These are phyloP conservation scores for Megathymus violae DNA, from an alignment of 1,140 invertebrate species.

Conservation along the genomic window DNA sequence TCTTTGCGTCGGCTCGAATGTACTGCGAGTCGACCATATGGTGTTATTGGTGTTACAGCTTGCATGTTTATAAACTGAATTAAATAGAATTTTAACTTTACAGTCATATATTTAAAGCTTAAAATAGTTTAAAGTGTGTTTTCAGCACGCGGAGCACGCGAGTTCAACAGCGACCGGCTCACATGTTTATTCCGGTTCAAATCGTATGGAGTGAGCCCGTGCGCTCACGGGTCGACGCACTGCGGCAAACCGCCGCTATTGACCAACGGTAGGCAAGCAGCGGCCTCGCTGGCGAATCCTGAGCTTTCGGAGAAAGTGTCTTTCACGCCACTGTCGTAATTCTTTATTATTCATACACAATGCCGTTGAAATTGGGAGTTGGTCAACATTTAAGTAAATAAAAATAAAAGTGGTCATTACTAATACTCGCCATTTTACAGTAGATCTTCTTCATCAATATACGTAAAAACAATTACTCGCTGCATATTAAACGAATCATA, in stretches of 20 bases:
- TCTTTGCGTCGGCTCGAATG: constrained; percentile 23
- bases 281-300: constrained; percentile 9
- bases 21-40: constrained; percentile 40
- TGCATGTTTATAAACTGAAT: constrained; percentile 20
- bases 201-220: constrained; percentile 20
- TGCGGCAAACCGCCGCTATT: constrained; percentile 19
- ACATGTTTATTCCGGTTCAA: constrained; percentile 23
- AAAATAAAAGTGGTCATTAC: neutral
- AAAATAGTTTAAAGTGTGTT: neutral
- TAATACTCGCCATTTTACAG: neutral
- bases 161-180: constrained; percentile 5
- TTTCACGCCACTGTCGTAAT: constrained; percentile 5
- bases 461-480: too few species aligned
- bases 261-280: constrained; percentile 19
- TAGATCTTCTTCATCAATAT: too few species aligned
- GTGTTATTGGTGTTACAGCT: constrained; percentile 14
- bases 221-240: constrained; percentile 25
- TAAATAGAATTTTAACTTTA: constrained; percentile 22
- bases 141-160: constrained; percentile 3
- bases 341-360: constrained; percentile 25
- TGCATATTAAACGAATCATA: too few species aligned
- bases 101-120: neutral
- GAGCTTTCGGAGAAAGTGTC: constrained; percentile 11
- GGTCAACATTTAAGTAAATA: neutral
- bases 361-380: constrained; percentile 11